Percentiles rank a stretch among this genome's conserved stretches.
Evolutionary conservation across 2,797 vertebrate species (phyloP).

Genomic region (Loriculus beryllinus): DNA sequence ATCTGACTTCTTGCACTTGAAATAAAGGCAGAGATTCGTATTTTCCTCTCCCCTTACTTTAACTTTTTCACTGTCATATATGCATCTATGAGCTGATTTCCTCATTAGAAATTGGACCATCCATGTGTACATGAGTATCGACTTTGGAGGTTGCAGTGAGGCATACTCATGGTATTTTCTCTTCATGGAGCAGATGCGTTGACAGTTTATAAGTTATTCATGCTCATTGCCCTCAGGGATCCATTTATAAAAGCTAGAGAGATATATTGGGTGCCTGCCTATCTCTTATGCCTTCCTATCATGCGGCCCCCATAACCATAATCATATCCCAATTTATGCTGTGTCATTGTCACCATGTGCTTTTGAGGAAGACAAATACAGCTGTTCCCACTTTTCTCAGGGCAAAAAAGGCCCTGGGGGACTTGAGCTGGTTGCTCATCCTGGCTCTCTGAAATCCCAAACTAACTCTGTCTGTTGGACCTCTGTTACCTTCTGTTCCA

Average conservation of each 20-base stretch:
- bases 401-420: background rate
- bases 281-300: background rate
- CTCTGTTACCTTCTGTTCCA: background rate
- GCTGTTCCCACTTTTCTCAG: background rate
- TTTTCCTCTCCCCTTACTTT: background rate
- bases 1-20: background rate
- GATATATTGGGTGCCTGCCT: constrained; percentile 8
- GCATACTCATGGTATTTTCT: background rate
- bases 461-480: background rate
- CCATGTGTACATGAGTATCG: background rate
- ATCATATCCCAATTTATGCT: background rate
- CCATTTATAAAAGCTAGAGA: constrained; percentile 28
- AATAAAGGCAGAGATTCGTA: background rate
- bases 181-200: constrained; percentile 1
- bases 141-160: background rate
- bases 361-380: background rate
- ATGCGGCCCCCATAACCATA: background rate
- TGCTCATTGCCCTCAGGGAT: constrained; percentile 28
- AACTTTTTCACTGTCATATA: background rate
- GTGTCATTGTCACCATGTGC: background rate
- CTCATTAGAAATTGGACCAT: background rate
- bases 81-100: background rate
- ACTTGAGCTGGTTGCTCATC: background rate
- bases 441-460: background rate
- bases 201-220: constrained; percentile 42